Base-by-base conservation (phyloP, 2,888 invertebrate species). In the Sthenelais limicola region DNA sequence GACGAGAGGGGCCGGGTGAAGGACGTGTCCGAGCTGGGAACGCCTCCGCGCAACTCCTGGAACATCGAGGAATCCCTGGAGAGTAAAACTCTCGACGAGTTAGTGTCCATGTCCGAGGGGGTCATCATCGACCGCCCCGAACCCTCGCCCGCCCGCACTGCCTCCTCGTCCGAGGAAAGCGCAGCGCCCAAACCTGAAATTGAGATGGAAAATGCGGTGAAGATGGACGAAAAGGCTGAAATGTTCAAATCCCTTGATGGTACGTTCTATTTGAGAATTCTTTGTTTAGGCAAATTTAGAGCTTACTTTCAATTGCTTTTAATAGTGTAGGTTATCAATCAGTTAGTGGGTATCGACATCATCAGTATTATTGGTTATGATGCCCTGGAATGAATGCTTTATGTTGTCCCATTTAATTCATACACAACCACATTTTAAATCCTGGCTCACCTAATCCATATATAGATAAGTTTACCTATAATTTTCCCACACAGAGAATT, bases 181-280 rank as follows among this genome's bases (percentile, higher is more conserved):
- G 5, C 5, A 24, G 51, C 24, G 2, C 32, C 35, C n/a, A 47
- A 32, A 24, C 48, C 47, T 15, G 28, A 73, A 26, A 73, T 83
- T 5, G 82, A 79, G 26, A 81, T 85, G 47, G 83, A 82, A 71
- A 85, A 77, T 75, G 83, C 82, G 0, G 81, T 86, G 5, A 81
- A 83, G 9, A 76, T 83, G 26, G 84, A 83, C 24, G 97, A 97
- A 87, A 95, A 95, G 92, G 96, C 97, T 3, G 96, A 96, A 89
- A 91, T 97, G 80, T 97, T 97, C 90, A 94, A 94, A 80, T 94
- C 96, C 67, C 94, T 97, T 86, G 96, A 97, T 88, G 80, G 86
- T 86, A 79, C 80, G 84, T 82, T 43, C n/a, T n/a, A n/a, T n/a
- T n/a, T n/a, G n/a, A n/a, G n/a, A n/a, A n/a, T n/a, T n/a, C n/a